A percentile compares a stretch with the other conserved stretches of the same genome.
These are phyloP conservation scores for Entosphenus tridentatus DNA, from an alignment of 2,113 vertebrate species.

Conservation along the genomic window DNA sequence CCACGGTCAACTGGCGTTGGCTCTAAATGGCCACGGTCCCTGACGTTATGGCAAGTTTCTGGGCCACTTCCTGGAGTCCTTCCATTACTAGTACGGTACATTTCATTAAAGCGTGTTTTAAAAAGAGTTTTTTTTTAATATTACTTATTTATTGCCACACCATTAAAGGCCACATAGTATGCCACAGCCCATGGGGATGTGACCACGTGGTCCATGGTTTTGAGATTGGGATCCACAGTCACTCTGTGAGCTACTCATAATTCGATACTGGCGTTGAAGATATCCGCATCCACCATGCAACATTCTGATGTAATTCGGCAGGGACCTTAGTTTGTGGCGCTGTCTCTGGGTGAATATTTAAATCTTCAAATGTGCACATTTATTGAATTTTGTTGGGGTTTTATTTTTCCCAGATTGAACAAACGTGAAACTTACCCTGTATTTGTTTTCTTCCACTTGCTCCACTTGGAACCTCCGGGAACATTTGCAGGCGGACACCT, in stretches of 20 bases:
- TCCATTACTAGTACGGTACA: no score
- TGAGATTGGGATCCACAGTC: no score
- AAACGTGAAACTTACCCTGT: slow-evolving; percentile 35
- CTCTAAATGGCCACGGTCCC: no score
- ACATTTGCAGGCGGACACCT: slow-evolving; percentile 65
- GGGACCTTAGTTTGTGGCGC: not conserved
- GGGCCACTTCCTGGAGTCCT: no score
- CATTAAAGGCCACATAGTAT: no score
- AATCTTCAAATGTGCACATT: not conserved
- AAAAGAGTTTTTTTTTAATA: no score
- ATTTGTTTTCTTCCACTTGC: slow-evolving; percentile 61
- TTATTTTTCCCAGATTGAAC: not conserved
- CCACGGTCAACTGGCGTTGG: no score
- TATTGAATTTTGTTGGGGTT: not conserved
- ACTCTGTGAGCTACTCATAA: not conserved
- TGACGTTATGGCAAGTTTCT: no score
- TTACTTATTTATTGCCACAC: no score
- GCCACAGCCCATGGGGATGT: no score
- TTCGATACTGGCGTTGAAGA: not conserved
- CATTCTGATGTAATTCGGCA: not conserved
- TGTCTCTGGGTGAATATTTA: not conserved
- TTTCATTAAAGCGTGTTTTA: no score
- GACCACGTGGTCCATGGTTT: no score
- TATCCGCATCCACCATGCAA: not conserved
- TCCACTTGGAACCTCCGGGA: slow-evolving; percentile 59